A percentile compares a stretch with the other conserved stretches of the same genome.
Evolutionary conservation across 2,888 invertebrate genomes (phyloP).

Genomic region (Sinelater perroti): DNA sequence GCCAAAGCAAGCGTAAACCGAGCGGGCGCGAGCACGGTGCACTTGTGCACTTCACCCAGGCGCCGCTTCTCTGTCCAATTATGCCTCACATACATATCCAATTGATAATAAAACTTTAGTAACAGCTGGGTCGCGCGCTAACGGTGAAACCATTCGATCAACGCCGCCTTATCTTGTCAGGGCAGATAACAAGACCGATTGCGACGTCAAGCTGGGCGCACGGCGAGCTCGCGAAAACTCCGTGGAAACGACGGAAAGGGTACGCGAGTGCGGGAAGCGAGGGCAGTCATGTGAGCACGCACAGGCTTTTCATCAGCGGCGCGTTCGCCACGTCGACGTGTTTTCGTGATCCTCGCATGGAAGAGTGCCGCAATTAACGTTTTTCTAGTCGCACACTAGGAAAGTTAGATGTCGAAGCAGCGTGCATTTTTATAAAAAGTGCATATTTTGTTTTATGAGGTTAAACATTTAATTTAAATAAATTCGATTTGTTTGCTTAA

Average conservation of each 20-base stretch:
- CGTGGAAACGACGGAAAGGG: constrained; percentile 25
- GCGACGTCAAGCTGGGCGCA: constrained; percentile 41
- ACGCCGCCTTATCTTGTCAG: constrained; percentile 46
- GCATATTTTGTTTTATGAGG: too few species aligned
- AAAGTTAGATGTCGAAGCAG: too few species aligned
- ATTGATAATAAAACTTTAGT: constrained; percentile 35
- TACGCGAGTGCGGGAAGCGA: constrained; percentile 33
- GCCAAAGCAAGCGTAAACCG: too few species aligned
- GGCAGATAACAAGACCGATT: constrained; percentile 47
- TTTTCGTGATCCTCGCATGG: too few species aligned
- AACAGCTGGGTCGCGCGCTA: constrained; percentile 29
- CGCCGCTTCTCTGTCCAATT: constrained; percentile 23
- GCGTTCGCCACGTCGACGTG: constrained; percentile 43
- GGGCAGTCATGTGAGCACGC: constrained; percentile 44
- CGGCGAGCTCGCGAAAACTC: constrained; percentile 36
- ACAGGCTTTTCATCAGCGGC: constrained; percentile 48
- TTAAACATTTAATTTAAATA: too few species aligned
- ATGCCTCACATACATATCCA: constrained; percentile 26
- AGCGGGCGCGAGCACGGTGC: too few species aligned
- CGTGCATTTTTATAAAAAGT: too few species aligned
- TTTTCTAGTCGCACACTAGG: too few species aligned
- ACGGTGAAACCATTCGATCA: constrained; percentile 43
- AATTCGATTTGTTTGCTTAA: too few species aligned
- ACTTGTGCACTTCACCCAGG: constrained; percentile 1
- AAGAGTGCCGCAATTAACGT: too few species aligned